Percentiles rank a stretch among this genome's conserved stretches.
Conservation (phyloP, 35 echinoderm and acorn worm genomes). For the Diadema setosum region DNA sequence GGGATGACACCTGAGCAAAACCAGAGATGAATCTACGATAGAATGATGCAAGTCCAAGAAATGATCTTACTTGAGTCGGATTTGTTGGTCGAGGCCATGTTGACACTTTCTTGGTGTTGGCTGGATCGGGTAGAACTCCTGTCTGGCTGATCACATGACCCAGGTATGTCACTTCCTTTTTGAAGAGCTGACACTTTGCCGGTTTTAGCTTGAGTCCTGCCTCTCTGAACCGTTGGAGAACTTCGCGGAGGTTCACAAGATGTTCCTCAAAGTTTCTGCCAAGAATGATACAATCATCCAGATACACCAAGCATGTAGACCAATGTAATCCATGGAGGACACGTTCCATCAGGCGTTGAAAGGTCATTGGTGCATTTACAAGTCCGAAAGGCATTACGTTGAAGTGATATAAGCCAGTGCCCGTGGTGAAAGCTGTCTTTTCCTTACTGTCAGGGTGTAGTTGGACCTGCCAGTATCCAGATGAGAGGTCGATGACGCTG, state of each 20-base stretch:
- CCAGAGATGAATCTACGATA: slow-evolving; percentile 1
- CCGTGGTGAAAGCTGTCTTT: slow-evolving; percentile 68
- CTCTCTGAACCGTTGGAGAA: neutral
- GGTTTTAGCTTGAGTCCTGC: slow-evolving; percentile 53
- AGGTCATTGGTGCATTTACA: slow-evolving; percentile 58
- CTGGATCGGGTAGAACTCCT: slow-evolving; percentile 17
- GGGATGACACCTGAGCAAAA: slow-evolving; percentile 11
- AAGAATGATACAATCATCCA: slow-evolving; percentile 51
- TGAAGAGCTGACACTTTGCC: slow-evolving; percentile 39
- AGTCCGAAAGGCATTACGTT: slow-evolving; percentile 69
- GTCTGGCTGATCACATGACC: slow-evolving; percentile 1
- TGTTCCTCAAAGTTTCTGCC: slow-evolving; percentile 59
- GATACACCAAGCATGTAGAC: slow-evolving; percentile 40
- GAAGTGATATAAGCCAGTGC: slow-evolving; percentile 56
- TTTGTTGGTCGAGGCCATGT: neutral
- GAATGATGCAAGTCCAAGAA: slow-evolving; percentile 1
- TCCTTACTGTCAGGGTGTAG: slow-evolving; percentile 11
- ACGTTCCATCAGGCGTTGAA: slow-evolving; percentile 58
- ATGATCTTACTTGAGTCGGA: neutral
- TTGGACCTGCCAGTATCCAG: slow-evolving; percentile 41
- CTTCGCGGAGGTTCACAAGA: neutral
- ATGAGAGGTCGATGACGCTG: slow-evolving; percentile 25
- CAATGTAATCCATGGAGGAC: slow-evolving; percentile 66
- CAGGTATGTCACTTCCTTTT: slow-evolving; percentile 23
- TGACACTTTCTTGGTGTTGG: neutral